Conservation (phyloP, 2,888 invertebrate species). For the Thera britannica region DNA sequence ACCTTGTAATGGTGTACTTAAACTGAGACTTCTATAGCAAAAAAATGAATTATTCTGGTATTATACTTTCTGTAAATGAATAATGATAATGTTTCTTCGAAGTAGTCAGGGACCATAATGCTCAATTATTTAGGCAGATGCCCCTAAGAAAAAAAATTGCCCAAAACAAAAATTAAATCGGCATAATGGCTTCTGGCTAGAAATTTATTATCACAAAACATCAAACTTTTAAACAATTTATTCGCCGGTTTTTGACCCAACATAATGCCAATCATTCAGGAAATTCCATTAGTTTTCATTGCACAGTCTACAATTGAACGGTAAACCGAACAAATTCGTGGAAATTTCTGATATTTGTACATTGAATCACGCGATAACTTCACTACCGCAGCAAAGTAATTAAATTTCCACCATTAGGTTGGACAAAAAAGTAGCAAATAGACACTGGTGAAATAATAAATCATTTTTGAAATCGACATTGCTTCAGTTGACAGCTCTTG, state of each 20-base stretch:
- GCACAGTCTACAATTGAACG: conserved; percentile 21
- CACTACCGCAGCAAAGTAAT: conserved; percentile 42
- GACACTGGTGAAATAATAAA: conserved; percentile 16
- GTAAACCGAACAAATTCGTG: conserved; percentile 25
- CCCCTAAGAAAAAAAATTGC: no score
- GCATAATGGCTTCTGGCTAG: no score
- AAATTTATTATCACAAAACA: no score
- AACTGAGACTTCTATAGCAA: no score
- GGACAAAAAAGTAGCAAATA: conserved; percentile 20
- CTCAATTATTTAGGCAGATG: no score
- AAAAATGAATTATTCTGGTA: no score
- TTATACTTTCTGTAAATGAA: no score
- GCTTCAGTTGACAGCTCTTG: conserved; percentile 13
- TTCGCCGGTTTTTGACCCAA: not conserved
- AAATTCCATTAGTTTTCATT: conserved; percentile 32
- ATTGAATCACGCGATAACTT: conserved; percentile 54
- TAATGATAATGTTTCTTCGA: no score
- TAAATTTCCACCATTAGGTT: conserved; percentile 19
- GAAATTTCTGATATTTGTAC: conserved; percentile 39
- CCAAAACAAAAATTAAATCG: no score
- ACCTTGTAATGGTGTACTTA: no score
- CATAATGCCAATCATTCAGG: conserved; percentile 1
- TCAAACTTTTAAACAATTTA: no score
- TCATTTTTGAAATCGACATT: conserved; percentile 15
- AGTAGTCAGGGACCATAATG: no score